Percentiles rank a stretch among this genome's conserved stretches.
Conservation (phyloP, 2,888 invertebrate genomes). For the Serripes groenlandicus region DNA sequence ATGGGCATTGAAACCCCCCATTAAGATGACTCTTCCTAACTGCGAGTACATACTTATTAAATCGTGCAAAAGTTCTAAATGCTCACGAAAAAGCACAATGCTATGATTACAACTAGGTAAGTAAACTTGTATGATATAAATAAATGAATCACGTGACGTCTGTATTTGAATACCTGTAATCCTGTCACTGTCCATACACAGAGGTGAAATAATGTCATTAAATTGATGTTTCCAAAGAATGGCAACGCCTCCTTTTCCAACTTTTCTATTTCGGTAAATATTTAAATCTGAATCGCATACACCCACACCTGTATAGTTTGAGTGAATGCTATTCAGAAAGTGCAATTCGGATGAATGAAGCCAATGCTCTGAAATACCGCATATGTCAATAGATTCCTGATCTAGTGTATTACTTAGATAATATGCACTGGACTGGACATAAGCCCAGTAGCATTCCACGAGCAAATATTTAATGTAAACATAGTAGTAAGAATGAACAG, state of each 20-base stretch:
- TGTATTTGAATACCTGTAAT: slow-evolving; percentile 24
- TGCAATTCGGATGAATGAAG: neutral
- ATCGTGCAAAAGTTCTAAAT: neutral
- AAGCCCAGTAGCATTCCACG: slow-evolving; percentile 31
- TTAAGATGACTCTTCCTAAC: neutral
- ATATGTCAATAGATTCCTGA: neutral
- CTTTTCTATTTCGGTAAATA: neutral
- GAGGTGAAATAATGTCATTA: neutral
- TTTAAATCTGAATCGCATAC: neutral
- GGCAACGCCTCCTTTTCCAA: slow-evolving; percentile 17
- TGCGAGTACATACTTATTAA: neutral
- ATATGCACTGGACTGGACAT: too few relatives aligned
- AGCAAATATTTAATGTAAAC: neutral
- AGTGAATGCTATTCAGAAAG: slow-evolving; percentile 9
- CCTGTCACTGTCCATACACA: slow-evolving; percentile 17
- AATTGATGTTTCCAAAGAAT: slow-evolving; percentile 12
- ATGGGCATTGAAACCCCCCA: slow-evolving; percentile 23
- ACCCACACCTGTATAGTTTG: slow-evolving; percentile 1
- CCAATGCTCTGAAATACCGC: slow-evolving; percentile 29
- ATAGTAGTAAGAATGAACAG: too few relatives aligned
- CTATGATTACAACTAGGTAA: slow-evolving; percentile 12
- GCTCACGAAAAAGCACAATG: neutral
- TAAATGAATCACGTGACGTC: neutral
- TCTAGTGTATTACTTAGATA: slow-evolving; percentile 9
- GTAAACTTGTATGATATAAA: slow-evolving; percentile 5